Base-by-base conservation (phyloP, 2,113 vertebrate genomes). In the Sebastes schlegelii region DNA sequence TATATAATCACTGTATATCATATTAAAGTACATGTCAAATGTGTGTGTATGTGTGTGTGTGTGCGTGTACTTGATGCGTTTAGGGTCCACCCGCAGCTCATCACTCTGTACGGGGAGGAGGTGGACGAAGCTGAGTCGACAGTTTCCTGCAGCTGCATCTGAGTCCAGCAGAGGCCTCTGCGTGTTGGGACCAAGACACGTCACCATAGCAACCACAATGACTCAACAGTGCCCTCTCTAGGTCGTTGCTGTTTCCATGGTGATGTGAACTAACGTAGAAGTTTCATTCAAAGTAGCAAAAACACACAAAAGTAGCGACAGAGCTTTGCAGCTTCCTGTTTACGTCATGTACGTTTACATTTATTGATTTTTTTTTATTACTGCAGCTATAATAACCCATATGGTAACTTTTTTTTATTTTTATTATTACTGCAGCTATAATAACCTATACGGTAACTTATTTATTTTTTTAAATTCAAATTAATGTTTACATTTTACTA, bases 21-120 rank as follows among this genome's bases (percentile, higher is more conserved):
- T 43, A 11, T 48, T 40, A 74, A 40, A 42, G 23, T 73, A 21
- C 9, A 8, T 70, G 10, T 48, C 42, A 45, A 19, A 11, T 70
- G 4, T 26, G 16, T 43, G 42, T 13, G 51, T 55, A 3, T 70
- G 46, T 69, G 45, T 48, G 46, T 82, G 63, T 80, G 64, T 78
- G 69, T 64, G 21, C 70, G 14, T 61, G 1, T 74, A 0, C 1
- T 2, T 74, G 70, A 13, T 80, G 71, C 6, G 2, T 89, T 82
- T 76, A 94, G 93, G 83, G 90, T 94, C 48, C 93, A 94, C 64
- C 89, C 92, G 0, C 67, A 40, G 26, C 93, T 94, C 84, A 92
- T 94, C 72, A 81, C 82, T 68, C 84, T 94, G 75, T 94, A 89
- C 1, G 93, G 93, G 0, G 92, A 94, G 60, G 86, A 93, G 2